Evolutionary conservation across 23 tunicate genomes (phyloP).

Genomic region (Styela clava): DNA sequence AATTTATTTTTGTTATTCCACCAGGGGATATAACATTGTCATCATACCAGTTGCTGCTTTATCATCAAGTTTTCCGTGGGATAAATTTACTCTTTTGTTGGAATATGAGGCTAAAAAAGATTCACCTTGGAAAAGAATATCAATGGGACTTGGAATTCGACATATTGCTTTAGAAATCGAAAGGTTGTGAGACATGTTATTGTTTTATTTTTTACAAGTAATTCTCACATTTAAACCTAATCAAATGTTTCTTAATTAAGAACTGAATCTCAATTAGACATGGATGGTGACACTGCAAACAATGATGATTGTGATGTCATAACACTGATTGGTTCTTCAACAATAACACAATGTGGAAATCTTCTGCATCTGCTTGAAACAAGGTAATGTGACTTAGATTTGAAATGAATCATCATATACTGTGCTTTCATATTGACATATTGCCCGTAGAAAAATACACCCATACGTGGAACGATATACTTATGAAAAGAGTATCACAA

Average conservation of each 20-base stretch:
- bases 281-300: neutral
- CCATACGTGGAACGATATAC: too few species aligned
- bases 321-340: conserved; percentile 39
- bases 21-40: conserved; percentile 8
- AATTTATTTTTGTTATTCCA: too few species aligned
- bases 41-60: neutral
- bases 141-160: neutral
- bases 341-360: conserved; percentile 36
- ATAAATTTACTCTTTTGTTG: neutral
- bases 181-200: conserved; percentile 15
- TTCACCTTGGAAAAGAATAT: conserved; percentile 12
- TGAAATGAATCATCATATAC: neutral
- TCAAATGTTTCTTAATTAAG: too few species aligned
- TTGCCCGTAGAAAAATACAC: too few species aligned
- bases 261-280: neutral
- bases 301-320: neutral
- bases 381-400: conserved; percentile 14
- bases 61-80: neutral
- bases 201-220: too few species aligned
- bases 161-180: conserved; percentile 11
- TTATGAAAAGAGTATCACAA: too few species aligned
- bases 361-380: conserved; percentile 53
- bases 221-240: too few species aligned
- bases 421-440: neutral
- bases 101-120: conserved; percentile 4